These are phyloP conservation scores for Caenorhabditis sp. DNA, from an alignment of 2,888 invertebrate genomes.

Conservation along the genomic window DNA sequence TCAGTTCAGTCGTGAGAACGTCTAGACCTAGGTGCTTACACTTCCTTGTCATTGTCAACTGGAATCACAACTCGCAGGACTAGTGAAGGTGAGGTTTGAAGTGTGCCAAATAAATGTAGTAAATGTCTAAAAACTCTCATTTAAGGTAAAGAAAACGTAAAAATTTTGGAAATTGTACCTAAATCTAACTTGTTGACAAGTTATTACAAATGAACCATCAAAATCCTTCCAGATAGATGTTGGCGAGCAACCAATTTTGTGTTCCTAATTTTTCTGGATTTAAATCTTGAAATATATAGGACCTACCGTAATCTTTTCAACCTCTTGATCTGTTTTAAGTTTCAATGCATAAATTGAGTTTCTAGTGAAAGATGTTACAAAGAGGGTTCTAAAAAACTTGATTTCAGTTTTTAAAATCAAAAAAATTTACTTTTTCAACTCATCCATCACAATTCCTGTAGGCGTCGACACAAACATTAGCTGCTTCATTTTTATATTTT, in stretches of 20 bases:
- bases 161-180: no score
- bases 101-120: neutral
- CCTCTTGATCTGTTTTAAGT: neutral
- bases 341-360: constrained; percentile 31
- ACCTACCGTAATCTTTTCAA: neutral
- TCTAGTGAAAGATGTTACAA: constrained; percentile 30
- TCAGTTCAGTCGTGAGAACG: neutral
- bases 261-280: constrained; percentile 7
- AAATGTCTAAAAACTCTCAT: constrained; percentile 24
- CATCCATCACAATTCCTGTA: constrained; percentile 47
- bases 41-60: neutral
- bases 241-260: constrained; percentile 48
- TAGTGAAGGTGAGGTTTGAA: constrained; percentile 34
- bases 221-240: constrained; percentile 62
- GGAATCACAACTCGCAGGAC: constrained; percentile 43
- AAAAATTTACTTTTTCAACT: constrained; percentile 26
- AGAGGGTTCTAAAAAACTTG: constrained; percentile 23
- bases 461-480: constrained; percentile 31
- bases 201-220: constrained; percentile 50
- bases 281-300: no score
- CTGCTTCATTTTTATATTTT: neutral
- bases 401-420: neutral
- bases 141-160: no score
- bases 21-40: constrained; percentile 17
- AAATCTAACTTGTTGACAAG: constrained; percentile 48